Percentiles rank a stretch among this genome's conserved stretches.
These are phyloP conservation scores for Aphidius colemani DNA, from an alignment of 2,888 invertebrate species.

Conservation along the genomic window DNA sequence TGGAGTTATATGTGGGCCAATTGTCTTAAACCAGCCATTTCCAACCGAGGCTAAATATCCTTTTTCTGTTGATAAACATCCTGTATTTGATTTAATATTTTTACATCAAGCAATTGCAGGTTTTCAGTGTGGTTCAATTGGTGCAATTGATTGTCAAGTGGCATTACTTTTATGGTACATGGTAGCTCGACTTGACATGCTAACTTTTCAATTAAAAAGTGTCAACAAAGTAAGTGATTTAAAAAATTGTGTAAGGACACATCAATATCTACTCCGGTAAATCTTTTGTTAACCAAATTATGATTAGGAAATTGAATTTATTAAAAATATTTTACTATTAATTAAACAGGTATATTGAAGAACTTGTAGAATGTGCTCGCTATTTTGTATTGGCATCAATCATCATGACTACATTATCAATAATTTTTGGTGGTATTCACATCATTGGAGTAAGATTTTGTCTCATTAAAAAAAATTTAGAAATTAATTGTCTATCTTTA, in stretches of 20 bases:
- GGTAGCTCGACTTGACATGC: slow-evolving; percentile 35
- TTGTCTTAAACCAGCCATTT: slow-evolving; percentile 24
- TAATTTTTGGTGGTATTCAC: slow-evolving; percentile 26
- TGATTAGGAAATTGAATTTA: too few species aligned
- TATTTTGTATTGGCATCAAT: slow-evolving; percentile 24
- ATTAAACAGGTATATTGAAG: slow-evolving; percentile 25
- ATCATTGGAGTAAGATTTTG: slow-evolving; percentile 27
- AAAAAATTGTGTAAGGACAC: slow-evolving; percentile 35
- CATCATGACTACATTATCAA: slow-evolving; percentile 20
- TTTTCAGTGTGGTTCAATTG: slow-evolving; percentile 35
- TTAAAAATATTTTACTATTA: background rate
- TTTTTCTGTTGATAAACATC: slow-evolving; percentile 32
- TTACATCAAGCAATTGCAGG: slow-evolving; percentile 38
- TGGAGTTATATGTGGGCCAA: slow-evolving; percentile 24
- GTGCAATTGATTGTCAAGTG: slow-evolving; percentile 37
- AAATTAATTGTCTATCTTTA: background rate
- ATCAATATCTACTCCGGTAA: slow-evolving; percentile 37
- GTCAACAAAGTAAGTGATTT: slow-evolving; percentile 28
- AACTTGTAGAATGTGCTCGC: slow-evolving; percentile 22
- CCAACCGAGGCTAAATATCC: slow-evolving; percentile 30
- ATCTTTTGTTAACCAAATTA: background rate
- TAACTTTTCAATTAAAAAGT: slow-evolving; percentile 30
- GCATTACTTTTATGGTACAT: slow-evolving; percentile 41
- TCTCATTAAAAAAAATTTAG: too few species aligned
- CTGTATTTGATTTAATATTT: slow-evolving; percentile 32